Percentiles rank a stretch among this genome's conserved stretches.
These are phyloP conservation scores for Amphipoea oculea DNA, from an alignment of 2,888 invertebrate species.

Conservation along the genomic window DNA sequence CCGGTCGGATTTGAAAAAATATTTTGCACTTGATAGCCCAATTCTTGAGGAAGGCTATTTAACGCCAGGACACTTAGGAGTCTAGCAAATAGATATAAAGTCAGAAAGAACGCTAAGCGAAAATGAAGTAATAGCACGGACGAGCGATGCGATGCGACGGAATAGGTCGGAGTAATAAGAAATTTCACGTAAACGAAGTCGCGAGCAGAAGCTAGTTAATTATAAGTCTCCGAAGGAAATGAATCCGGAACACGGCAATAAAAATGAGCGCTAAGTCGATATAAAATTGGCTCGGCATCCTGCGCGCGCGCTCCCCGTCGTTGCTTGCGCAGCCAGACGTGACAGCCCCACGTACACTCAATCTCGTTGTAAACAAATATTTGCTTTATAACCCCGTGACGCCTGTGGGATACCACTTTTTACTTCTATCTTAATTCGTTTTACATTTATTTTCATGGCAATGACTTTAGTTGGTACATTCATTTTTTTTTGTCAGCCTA, in stretches of 20 bases:
- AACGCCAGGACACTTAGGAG: too few species aligned
- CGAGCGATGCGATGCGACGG: too few species aligned
- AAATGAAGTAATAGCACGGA: too few species aligned
- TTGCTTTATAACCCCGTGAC: slow-evolving; percentile 74
- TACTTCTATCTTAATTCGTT: slow-evolving; percentile 63
- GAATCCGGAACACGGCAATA: slow-evolving; percentile 73
- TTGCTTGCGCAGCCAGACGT: slow-evolving; percentile 70
- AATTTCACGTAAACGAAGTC: too few species aligned
- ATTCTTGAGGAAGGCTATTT: too few species aligned
- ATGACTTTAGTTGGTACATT: slow-evolving; percentile 57
- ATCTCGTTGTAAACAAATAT: slow-evolving; percentile 84
- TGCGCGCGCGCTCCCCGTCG: slow-evolving; percentile 68
- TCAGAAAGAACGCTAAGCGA: too few species aligned
- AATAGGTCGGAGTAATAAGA: too few species aligned
- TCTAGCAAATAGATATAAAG: too few species aligned
- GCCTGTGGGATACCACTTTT: slow-evolving; percentile 71
- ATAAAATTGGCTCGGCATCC: slow-evolving; percentile 75
- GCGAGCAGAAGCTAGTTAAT: too few species aligned
- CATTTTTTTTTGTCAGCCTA: slow-evolving; percentile 54
- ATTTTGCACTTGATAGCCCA: too few species aligned
- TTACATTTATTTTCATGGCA: slow-evolving; percentile 68
- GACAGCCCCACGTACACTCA: slow-evolving; percentile 76
- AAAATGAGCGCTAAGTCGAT: slow-evolving; percentile 69
- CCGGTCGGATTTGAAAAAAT: too few species aligned
- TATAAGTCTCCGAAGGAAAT: slow-evolving; percentile 66